Base-by-base conservation (phyloP, 2,113 vertebrate species). In the Nanorana parkeri region DNA sequence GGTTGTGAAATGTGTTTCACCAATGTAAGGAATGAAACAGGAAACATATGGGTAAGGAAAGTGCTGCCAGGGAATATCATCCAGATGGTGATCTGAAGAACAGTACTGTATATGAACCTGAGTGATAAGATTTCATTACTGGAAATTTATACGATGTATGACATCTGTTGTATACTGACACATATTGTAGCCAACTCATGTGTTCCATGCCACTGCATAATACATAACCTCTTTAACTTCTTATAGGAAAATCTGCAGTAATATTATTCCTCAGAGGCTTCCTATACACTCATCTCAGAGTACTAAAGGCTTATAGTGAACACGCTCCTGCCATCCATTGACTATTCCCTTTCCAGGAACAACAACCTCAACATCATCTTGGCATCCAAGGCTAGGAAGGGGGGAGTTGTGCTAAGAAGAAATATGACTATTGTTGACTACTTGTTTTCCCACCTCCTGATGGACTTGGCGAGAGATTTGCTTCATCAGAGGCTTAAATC, bases 401-500 rank as follows among this genome's bases (percentile, higher is more conserved):
- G 52, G 56, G n/a, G 32, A 51, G 68, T 20, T n/a, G n/a, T 79
- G 32, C 54, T 69, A 69, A 80, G 21, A 69, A 36, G 55, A 23
- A 68, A 80, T 61, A 69, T 60, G 67, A 69, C 47, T 68, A 66
- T 20, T 69, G 1, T 8, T 68, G 67, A 69, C 47, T 68, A 66
- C 26, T 69, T 1, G 1, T 68, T 79, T 80, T 61, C 55, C 67
- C 78, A 80, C 66, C 66, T 69, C 55, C 56, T 32, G 26, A 60
- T 60, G 23, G 67, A 41, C 52, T 56, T 36, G 19, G 77, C 24
- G 26, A 66, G n/a, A 56, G 77, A 58, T 58, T 61, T 58, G 29
- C 78, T 71, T 80, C 66, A 80, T 80, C 66, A 69, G 54, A 60
- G 29, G 55, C 65, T 61, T 80, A 80, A 69, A 69, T 26, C 66